phyloP scores from a whole-genome alignment of 1,140 invertebrate genomes.

The Mamestra configurata region DNA sequence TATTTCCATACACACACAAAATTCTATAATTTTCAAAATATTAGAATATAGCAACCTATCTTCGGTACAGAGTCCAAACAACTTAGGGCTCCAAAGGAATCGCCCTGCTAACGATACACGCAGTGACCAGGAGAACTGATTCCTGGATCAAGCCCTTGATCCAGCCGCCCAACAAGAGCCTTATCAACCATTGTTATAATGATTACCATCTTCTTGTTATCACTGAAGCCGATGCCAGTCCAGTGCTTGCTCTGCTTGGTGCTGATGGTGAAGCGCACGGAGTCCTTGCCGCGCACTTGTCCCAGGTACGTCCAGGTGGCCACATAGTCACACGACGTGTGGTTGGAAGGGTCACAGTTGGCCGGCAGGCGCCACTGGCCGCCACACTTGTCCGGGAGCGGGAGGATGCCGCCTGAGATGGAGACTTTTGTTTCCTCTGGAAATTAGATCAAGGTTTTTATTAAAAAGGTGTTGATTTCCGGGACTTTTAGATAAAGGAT shows the following conservation, averaged over 20 bases:
- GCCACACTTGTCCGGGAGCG: slow-evolving; percentile 89
- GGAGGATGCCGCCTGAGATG: slow-evolving; percentile 71
- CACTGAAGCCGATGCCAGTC: slow-evolving; percentile 98
- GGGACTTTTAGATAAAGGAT: no score
- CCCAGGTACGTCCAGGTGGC: slow-evolving; percentile 95
- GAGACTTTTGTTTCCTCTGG: slow-evolving; percentile 83
- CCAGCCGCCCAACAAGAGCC: no score
- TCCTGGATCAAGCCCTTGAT: no score
- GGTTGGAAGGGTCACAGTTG: slow-evolving; percentile 90
- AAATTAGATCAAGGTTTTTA: slow-evolving; percentile 47
- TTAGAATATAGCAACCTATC: no score
- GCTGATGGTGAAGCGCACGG: slow-evolving; percentile 95
- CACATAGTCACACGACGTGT: slow-evolving; percentile 94
- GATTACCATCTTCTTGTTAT: slow-evolving; percentile 94
- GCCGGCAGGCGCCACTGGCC: slow-evolving; percentile 94
- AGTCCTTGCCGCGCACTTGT: slow-evolving; percentile 90
- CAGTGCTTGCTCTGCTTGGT: slow-evolving; percentile 94
- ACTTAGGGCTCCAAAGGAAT: no score
- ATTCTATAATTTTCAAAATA: no score
- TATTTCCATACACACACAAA: no score
- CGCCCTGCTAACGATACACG: no score
- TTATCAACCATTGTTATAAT: no score
- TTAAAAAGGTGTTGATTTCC: no score
- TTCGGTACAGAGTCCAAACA: no score
- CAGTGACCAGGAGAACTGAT: no score